Conservation (phyloP, 2,113 vertebrate species). For the Muntiacus muntjak region DNA sequence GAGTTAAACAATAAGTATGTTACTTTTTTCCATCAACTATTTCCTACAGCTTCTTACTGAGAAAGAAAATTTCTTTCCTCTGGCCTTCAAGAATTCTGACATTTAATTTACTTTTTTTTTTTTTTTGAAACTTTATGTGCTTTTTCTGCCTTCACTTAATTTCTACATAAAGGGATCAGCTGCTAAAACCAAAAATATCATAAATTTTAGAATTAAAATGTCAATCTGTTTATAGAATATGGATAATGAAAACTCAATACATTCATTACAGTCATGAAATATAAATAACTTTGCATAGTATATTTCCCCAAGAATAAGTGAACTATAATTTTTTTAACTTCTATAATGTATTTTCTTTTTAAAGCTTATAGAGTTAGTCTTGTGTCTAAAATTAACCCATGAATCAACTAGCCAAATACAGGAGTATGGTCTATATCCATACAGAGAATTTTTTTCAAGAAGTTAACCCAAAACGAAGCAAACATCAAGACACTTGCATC, state of each 20-base stretch:
- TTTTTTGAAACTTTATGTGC: background rate
- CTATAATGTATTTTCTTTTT: background rate
- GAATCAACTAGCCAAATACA: background rate
- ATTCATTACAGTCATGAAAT: slow-evolving; percentile 7
- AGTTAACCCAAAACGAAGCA: background rate
- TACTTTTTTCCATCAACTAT: background rate
- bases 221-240: background rate
- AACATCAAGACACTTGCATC: background rate
- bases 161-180: background rate
- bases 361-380: background rate
- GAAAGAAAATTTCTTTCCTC: background rate
- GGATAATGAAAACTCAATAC: background rate
- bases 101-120: background rate
- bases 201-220: slow-evolving; percentile 25
- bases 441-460: slow-evolving; percentile 34
- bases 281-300: background rate
- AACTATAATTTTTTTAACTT: background rate
- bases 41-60: background rate
- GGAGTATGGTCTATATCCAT: background rate
- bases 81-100: background rate
- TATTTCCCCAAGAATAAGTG: background rate
- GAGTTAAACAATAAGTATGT: background rate
- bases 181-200: slow-evolving; percentile 1
- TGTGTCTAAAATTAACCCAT: slow-evolving; percentile 9
- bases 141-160: background rate